phyloP scores from a whole-genome alignment of 2,797 vertebrate species.

The Leuciscus waleckii region DNA sequence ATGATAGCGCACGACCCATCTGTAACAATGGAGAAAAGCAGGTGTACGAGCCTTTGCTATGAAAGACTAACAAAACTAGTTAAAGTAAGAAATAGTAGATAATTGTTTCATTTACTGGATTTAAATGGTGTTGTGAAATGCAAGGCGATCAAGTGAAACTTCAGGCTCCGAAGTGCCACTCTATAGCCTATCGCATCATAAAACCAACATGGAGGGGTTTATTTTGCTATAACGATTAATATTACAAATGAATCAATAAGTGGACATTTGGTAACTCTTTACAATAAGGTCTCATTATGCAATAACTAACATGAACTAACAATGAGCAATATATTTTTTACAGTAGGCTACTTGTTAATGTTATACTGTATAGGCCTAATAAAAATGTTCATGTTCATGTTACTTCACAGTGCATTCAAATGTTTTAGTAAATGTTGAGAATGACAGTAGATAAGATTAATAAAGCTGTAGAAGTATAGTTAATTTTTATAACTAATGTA shows the following conservation, averaged over 20 bases:
- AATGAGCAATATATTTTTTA: background rate
- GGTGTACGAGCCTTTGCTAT: constrained; percentile 45
- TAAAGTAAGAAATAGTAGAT: constrained; percentile 20
- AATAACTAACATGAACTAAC: background rate
- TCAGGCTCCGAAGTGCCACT: constrained; percentile 4
- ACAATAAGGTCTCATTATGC: background rate
- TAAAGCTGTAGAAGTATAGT: background rate
- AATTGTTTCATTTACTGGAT: constrained; percentile 24
- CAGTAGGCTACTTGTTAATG: too few relatives aligned
- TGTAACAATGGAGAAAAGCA: constrained; percentile 50
- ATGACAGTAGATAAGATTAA: background rate
- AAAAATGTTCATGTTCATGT: too few relatives aligned
- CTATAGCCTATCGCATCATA: background rate
- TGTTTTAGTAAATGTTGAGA: background rate
- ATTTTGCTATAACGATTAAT: background rate
- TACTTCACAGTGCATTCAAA: too few relatives aligned
- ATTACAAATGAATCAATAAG: background rate
- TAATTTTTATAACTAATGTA: background rate
- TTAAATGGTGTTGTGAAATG: constrained; percentile 31
- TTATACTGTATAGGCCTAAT: too few relatives aligned
- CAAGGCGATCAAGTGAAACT: background rate
- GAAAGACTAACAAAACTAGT: constrained; percentile 32
- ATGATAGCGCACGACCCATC: constrained; percentile 35
- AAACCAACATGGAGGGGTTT: background rate
- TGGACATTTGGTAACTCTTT: background rate